These are phyloP conservation scores for Trochalopteron elliotii DNA, from an alignment of 2,113 vertebrate species.

Conservation along the genomic window DNA sequence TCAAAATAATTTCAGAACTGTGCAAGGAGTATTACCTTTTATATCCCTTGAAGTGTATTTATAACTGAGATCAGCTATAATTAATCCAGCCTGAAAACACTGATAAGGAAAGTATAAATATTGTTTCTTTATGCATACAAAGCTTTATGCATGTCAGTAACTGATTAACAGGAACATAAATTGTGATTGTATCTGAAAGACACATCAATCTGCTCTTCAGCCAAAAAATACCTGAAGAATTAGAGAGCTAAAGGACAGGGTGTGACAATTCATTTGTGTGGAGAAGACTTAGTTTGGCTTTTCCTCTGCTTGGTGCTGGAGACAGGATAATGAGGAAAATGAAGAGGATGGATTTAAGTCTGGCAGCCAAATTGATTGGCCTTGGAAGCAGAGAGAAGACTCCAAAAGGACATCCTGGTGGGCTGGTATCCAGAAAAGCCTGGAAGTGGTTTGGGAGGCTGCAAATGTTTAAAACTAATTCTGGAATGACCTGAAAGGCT, in stretches of 20 bases:
- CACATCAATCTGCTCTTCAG: not conserved
- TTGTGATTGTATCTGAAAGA: not conserved
- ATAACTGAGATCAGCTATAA: not conserved
- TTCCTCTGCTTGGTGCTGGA: fast-evolving
- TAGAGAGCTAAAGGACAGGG: not conserved
- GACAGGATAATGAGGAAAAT: not conserved
- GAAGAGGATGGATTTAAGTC: not conserved
- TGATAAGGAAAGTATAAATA: not conserved
- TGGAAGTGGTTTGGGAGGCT: not conserved
- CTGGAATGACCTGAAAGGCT: not conserved
- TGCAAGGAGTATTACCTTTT: not conserved
- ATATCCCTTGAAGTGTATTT: not conserved
- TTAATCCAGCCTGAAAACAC: not conserved
- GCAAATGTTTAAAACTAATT: not conserved
- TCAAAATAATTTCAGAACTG: not conserved
- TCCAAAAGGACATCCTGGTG: not conserved
- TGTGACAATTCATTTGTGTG: not conserved
- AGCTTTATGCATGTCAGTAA: not conserved
- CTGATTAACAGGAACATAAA: not conserved
- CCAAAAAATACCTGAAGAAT: not conserved
- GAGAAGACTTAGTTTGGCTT: not conserved
- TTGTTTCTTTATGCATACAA: not conserved
- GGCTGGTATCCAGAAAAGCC: not conserved
- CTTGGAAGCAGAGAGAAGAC: not conserved
- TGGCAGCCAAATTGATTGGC: not conserved